Evolutionary conservation across 2,888 invertebrate species (phyloP).

Genomic region (Callyntrura guangdongensis): DNA sequence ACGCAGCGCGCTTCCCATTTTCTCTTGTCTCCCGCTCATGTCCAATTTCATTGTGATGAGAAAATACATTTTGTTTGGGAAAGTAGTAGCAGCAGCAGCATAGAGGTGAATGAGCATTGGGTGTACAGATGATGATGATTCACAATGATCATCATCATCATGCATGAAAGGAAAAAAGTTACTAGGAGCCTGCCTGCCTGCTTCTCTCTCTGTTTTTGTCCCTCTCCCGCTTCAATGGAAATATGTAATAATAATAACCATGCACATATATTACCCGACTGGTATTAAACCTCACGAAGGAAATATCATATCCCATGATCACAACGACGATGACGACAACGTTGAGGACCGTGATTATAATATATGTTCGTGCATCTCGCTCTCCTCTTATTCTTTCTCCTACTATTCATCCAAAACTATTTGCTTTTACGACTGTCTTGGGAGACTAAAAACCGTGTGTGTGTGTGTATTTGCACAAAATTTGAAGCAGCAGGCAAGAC

Average conservation of each 20-base stretch:
- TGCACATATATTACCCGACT: constrained; percentile 47
- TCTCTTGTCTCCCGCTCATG: neutral
- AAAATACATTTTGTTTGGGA: constrained; percentile 41
- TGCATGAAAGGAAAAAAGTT: constrained; percentile 37
- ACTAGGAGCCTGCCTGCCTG: neutral
- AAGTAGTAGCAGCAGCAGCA: neutral
- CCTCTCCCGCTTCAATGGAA: constrained; percentile 27
- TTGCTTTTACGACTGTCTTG: constrained; percentile 75
- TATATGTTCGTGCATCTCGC: constrained; percentile 14
- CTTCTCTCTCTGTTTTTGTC: neutral
- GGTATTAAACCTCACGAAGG: neutral
- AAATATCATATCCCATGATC: constrained; percentile 9
- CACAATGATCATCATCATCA: constrained; percentile 38
- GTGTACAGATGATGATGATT: constrained; percentile 3
- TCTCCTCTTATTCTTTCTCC: constrained; percentile 15
- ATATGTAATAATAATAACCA: constrained; percentile 59
- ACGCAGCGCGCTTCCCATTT: neutral
- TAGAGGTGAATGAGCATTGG: constrained; percentile 4
- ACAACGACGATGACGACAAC: neutral
- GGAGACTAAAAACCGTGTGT: constrained; percentile 54
- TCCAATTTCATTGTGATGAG: constrained; percentile 37
- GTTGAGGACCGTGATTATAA: too few species aligned
- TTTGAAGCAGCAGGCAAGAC: constrained; percentile 37
- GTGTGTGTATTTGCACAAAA: constrained; percentile 8
- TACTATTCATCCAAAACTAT: constrained; percentile 74